Evolutionary conservation across 2,888 invertebrate species (phyloP).

Genomic region (Pinctada fucata): DNA sequence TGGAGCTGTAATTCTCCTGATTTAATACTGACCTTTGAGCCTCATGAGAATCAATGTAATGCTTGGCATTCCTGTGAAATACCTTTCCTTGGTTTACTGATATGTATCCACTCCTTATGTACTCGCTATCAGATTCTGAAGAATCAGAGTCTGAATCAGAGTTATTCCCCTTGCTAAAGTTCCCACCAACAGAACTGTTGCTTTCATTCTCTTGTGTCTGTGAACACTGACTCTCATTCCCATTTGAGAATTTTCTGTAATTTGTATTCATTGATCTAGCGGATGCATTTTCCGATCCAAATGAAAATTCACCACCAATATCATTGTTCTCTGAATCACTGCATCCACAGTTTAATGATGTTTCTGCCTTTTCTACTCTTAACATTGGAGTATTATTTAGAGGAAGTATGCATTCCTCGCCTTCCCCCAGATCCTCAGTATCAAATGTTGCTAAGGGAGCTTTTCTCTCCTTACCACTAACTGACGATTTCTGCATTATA

Average conservation of each 20-base stretch:
- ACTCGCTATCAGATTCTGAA: constrained; percentile 57
- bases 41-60: neutral
- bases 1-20: constrained; percentile 23
- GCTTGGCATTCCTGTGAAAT: neutral
- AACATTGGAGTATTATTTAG: no score
- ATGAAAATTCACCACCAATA: constrained; percentile 12
- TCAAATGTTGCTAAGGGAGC: constrained; percentile 72
- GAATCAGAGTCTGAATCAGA: constrained; percentile 46
- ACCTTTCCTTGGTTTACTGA: constrained; percentile 37
- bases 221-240: constrained; percentile 9
- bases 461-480: neutral
- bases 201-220: neutral
- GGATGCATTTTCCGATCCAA: constrained; percentile 4
- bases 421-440: constrained; percentile 67
- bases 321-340: constrained; percentile 2
- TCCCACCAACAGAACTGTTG: neutral
- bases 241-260: neutral
- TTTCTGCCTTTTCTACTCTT: neutral
- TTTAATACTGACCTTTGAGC: neutral
- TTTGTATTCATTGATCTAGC: constrained; percentile 14
- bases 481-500: neutral
- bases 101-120: constrained; percentile 52
- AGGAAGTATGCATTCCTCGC: constrained; percentile 10
- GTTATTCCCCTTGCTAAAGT: neutral
- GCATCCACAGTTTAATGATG: neutral